These are phyloP conservation scores for Trachelus troglodyta DNA, from an alignment of 2,888 invertebrate species.

Conservation along the genomic window DNA sequence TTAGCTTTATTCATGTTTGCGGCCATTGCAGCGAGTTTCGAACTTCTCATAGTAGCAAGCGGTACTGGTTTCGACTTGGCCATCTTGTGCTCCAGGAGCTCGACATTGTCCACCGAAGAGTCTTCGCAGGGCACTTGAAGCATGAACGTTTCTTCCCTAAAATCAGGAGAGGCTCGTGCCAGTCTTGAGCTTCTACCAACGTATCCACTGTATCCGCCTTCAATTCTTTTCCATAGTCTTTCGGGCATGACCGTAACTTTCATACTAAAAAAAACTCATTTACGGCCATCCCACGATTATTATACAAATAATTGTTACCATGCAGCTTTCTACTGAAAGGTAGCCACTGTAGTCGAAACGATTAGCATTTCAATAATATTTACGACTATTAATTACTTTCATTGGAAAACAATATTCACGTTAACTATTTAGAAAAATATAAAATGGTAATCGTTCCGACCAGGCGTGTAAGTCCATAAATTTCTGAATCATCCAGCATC, in stretches of 20 bases:
- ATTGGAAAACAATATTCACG: neutral
- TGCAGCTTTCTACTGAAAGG: neutral
- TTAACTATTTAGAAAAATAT: too few species aligned
- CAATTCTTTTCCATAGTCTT: constrained; percentile 4
- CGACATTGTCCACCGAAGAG: constrained; percentile 21
- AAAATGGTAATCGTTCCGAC: neutral
- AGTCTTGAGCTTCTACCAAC: constrained; percentile 24
- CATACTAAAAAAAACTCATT: constrained; percentile 9
- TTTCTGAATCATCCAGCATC: neutral
- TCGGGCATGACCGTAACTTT: constrained; percentile 27
- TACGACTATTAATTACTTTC: neutral
- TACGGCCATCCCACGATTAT: constrained; percentile 24
- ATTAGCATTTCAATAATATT: neutral
- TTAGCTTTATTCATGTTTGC: constrained; percentile 54
- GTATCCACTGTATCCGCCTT: neutral
- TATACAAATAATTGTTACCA: neutral
- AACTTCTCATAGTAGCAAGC: constrained; percentile 54
- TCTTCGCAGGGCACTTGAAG: constrained; percentile 49
- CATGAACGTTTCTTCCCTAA: constrained; percentile 59
- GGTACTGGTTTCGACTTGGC: constrained; percentile 48
- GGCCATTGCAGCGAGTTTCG: constrained; percentile 62
- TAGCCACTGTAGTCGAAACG: neutral
- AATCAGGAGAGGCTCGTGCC: constrained; percentile 37
- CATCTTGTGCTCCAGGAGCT: constrained; percentile 18
- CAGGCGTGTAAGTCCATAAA: neutral